These are phyloP conservation scores for Dioctria linearis DNA, from an alignment of 2,888 invertebrate species.

Conservation along the genomic window DNA sequence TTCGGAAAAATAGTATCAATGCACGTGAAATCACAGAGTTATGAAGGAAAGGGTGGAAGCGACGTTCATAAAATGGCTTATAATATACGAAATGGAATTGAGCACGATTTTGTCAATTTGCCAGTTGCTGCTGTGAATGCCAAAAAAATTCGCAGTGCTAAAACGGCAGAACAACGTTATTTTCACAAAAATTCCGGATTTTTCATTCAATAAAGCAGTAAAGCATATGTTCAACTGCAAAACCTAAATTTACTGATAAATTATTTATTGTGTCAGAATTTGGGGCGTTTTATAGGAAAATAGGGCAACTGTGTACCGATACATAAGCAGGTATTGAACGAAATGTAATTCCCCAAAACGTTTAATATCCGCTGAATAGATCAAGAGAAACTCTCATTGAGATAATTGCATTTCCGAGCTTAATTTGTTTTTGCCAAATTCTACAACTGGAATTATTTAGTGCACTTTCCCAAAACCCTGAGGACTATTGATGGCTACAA, in stretches of 20 bases:
- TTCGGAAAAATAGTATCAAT: background rate
- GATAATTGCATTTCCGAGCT: too few species aligned
- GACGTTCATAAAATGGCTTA: slow-evolving; percentile 18
- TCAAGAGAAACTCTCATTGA: too few species aligned
- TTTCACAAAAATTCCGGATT: background rate
- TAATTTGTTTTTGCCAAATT: too few species aligned
- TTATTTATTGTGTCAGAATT: background rate
- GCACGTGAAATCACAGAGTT: background rate
- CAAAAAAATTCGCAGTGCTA: slow-evolving; percentile 27
- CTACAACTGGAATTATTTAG: too few species aligned
- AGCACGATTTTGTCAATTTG: slow-evolving; percentile 24
- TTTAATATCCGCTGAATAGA: too few species aligned
- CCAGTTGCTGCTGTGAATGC: slow-evolving; percentile 27
- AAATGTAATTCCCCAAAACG: too few species aligned
- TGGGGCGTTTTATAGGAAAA: background rate
- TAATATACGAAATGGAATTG: slow-evolving; percentile 15
- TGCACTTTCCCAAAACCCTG: too few species aligned
- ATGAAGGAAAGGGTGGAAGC: background rate
- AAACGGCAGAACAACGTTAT: slow-evolving; percentile 10
- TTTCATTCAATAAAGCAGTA: background rate
- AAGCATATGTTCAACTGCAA: background rate
- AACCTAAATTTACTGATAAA: background rate
- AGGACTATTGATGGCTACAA: too few species aligned
- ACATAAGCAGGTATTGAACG: too few species aligned
- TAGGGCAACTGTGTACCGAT: background rate